Conservation (phyloP, 2,113 vertebrate species). For the Macroglossus sobrinus region DNA sequence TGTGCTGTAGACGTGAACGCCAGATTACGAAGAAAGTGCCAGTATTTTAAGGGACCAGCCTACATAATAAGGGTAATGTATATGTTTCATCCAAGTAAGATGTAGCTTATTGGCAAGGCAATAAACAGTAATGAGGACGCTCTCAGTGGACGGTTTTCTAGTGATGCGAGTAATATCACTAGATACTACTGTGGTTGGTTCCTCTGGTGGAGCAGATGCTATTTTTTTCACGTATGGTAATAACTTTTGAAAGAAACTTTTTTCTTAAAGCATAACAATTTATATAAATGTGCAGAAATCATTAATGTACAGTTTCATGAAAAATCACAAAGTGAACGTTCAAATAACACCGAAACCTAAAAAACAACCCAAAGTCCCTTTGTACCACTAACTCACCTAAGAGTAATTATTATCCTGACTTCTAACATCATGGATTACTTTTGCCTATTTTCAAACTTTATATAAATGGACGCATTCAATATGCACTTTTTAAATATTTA, state of each 20-base stretch:
- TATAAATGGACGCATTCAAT: not conserved
- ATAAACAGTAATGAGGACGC: not conserved
- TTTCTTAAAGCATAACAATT: not conserved
- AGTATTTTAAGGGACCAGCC: not conserved
- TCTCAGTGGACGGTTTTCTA: not conserved
- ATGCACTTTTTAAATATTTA: not conserved
- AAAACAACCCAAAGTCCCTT: not conserved
- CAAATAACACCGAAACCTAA: not conserved
- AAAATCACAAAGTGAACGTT: not conserved
- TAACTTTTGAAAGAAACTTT: not conserved
- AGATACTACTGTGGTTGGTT: not conserved
- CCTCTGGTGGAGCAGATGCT: not conserved
- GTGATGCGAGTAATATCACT: not conserved
- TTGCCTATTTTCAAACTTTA: not conserved
- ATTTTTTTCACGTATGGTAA: not conserved
- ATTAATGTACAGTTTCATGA: not conserved
- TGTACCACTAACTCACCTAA: not conserved
- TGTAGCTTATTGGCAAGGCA: not conserved
- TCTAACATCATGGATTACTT: not conserved
- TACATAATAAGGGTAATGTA: not conserved
- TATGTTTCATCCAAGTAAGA: not conserved
- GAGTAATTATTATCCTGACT: not conserved
- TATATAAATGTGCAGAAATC: not conserved
- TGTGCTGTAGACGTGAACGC: not conserved
- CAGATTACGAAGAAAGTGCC: not conserved